Conservation (phyloP, 1,140 invertebrate species). For the Heliconius himera region DNA sequence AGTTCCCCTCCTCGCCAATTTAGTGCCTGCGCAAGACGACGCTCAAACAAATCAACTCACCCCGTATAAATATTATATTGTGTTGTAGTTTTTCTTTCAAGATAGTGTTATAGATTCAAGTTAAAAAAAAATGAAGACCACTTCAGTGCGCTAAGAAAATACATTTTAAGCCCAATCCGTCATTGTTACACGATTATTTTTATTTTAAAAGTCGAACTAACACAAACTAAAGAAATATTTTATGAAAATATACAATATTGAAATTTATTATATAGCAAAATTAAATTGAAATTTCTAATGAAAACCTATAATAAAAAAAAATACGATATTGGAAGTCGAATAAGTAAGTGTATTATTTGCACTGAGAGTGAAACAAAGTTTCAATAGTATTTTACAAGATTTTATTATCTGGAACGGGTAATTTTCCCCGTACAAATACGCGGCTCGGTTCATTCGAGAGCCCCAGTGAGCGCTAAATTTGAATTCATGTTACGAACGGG, state of each 20-base stretch:
- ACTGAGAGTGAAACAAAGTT: conserved; percentile 61
- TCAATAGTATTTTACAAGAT: conserved; percentile 70
- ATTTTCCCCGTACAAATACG: conserved; percentile 71
- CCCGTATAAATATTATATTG: conserved; percentile 31
- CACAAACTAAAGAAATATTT: too few relatives aligned
- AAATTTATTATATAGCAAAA: neutral
- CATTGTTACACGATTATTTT: too few relatives aligned
- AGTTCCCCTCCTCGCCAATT: conserved; percentile 64
- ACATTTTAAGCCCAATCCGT: neutral
- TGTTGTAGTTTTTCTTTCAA: neutral
- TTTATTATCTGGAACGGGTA: conserved; percentile 73
- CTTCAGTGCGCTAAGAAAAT: neutral
- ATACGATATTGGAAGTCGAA: conserved; percentile 13
- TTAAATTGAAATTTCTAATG: neutral
- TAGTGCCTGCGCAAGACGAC: conserved; percentile 53
- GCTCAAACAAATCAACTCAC: conserved; percentile 53
- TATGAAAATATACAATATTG: too few relatives aligned
- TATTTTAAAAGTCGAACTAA: too few relatives aligned
- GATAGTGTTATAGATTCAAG: neutral
- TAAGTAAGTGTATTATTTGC: conserved; percentile 32
- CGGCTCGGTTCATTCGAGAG: conserved; percentile 64
- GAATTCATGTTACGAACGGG: conserved; percentile 79
- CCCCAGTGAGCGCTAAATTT: conserved; percentile 77
- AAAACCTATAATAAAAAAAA: conserved; percentile 1
- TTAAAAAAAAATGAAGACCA: neutral